phyloP scores from a whole-genome alignment of 1,140 invertebrate species.

The Stegodyphus dumicola region DNA sequence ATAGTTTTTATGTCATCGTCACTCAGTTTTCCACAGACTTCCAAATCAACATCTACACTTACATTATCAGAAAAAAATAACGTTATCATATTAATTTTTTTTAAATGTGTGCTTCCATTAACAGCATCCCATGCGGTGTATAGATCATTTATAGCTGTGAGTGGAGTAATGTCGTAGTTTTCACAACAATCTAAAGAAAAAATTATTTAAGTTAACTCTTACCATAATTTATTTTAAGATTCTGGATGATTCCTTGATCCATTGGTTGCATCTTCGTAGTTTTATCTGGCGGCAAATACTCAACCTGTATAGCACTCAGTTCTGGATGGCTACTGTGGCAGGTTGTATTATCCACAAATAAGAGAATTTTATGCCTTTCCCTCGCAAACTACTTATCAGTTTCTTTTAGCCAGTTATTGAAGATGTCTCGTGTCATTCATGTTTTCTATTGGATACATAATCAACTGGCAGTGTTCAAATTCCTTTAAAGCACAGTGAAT shows the following conservation, averaged over 20 bases:
- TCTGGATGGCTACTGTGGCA: not conserved
- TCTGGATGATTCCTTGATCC: not conserved
- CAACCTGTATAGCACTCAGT: not conserved
- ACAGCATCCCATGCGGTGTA: not conserved
- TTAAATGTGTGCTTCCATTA: not conserved
- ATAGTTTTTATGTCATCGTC: not conserved
- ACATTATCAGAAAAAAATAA: not conserved
- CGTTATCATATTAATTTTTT: not conserved
- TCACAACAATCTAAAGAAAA: not conserved
- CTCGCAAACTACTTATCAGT: not conserved
- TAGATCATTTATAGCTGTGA: not conserved
- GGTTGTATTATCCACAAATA: not conserved
- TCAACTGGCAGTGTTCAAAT: not conserved
- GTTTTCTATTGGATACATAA: not conserved
- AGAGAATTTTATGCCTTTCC: not conserved
- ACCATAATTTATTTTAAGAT: not conserved
- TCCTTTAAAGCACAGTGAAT: not conserved
- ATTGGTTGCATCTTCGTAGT: not conserved
- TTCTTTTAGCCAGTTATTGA: not conserved
- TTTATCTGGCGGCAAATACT: not conserved
- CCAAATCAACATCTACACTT: not conserved
- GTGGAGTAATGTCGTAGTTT: not conserved
- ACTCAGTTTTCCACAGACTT: not conserved
- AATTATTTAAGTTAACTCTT: not conserved
- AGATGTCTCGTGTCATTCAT: not conserved